Base-by-base conservation (phyloP, 2,113 vertebrate genomes). In the Sinocyclocheilus grahami region DNA sequence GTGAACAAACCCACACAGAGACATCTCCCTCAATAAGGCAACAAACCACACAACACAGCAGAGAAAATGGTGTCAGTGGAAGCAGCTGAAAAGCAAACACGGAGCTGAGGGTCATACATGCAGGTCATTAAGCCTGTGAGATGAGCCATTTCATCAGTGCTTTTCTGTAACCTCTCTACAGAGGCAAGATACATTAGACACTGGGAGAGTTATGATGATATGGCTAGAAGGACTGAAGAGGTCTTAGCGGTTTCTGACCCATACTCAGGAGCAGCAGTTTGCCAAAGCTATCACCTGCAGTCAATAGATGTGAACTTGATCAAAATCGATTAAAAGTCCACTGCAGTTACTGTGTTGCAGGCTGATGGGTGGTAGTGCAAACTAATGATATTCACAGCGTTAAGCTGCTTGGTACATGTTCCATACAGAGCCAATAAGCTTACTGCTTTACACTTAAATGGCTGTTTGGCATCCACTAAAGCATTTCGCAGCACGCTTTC, bases 1-100 rank as follows among this genome's bases (percentile, higher is more conserved):
- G 88, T 86, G 58, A 89, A 86, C 82, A 86, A 78, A 90, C 90
- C 85, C 82, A 90, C 75, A 69, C 86, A 91, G 53, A 91, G 77
- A 46, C 53, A 60, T 87, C 87, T 82, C 65, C 67, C 13, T 79
- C 83, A 85, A 11, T 76, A 79, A 30, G 80, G 51, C 24, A 81
- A n/a, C 48, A 30, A 24, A 87, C 46, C 14, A 14, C 42, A 90
- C 11, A 84, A 48, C 42, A 63, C 12, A 22, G 80, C 55, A 90
- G 58, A 87, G 60, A 18, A 78, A 42, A 22, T 20, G 24, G n/a
- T 12, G 51, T 72, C 85, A 46, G 65, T 46, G 5, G 4, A 72
- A 80, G 37, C 37, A 4, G 12, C 20, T 46, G n/a, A 79, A 79
- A 85, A 63, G 58, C 24, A 30, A 60, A 76, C 37, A 84, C 22